These are phyloP conservation scores for Anthoscopus minutus DNA, from an alignment of 2,113 vertebrate species.

Conservation along the genomic window DNA sequence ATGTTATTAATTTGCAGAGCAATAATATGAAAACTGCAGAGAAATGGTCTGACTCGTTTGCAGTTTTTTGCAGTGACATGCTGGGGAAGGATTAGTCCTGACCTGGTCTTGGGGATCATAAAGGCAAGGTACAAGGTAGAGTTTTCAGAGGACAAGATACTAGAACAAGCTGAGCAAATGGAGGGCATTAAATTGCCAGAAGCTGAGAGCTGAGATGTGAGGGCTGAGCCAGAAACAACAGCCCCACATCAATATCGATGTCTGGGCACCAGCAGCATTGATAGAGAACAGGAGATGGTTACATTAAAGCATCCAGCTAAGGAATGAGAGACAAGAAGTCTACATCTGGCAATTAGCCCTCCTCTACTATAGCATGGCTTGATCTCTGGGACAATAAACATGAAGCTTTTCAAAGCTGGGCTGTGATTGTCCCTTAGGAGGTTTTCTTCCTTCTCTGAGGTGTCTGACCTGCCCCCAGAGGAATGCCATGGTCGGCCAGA, in stretches of 20 bases:
- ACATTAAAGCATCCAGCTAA: neutral
- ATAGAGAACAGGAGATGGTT: neutral
- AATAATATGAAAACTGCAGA: neutral
- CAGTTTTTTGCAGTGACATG: neutral
- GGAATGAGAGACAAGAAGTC: neutral
- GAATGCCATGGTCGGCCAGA: neutral
- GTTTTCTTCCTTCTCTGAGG: neutral
- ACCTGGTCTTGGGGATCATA: neutral
- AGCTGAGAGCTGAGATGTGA: neutral
- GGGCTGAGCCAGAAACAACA: neutral
- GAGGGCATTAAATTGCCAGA: neutral
- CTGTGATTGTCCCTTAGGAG: neutral
- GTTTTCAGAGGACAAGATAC: neutral
- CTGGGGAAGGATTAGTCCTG: neutral
- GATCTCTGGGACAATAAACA: neutral
- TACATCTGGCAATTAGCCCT: neutral
- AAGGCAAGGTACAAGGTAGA: neutral
- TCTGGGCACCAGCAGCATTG: neutral
- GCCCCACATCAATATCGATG: fast-evolving
- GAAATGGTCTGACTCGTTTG: neutral
- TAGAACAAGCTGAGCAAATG: neutral
- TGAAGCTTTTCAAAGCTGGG: neutral
- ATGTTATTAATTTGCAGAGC: neutral
- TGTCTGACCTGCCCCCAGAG: neutral
- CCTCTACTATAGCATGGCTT: neutral